Percentiles rank a stretch among this genome's conserved stretches.
These are phyloP conservation scores for Pomacea maculata DNA, from an alignment of 1,140 invertebrate genomes.

Conservation along the genomic window DNA sequence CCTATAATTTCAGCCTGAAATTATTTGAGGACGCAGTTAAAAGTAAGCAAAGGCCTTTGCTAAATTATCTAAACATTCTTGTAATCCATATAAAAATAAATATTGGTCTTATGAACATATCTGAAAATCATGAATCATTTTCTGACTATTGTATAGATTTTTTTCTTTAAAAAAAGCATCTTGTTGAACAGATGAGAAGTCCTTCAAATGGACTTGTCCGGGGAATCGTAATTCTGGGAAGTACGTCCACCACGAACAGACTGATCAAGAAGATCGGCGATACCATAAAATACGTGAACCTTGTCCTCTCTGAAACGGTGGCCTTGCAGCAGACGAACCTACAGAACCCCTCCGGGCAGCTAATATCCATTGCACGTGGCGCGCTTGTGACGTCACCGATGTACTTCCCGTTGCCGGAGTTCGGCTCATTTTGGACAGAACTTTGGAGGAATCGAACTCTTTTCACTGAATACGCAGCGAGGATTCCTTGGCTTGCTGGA, in stretches of 20 bases:
- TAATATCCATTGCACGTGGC: neutral
- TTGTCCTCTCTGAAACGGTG: slow-evolving; percentile 15
- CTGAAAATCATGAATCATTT: too few relatives aligned
- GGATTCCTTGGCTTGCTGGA: neutral
- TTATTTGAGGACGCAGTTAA: too few relatives aligned
- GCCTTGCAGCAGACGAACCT: neutral
- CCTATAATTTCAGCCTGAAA: too few relatives aligned
- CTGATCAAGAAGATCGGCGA: neutral
- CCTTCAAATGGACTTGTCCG: neutral
- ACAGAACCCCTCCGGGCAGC: neutral
- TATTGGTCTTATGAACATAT: too few relatives aligned
- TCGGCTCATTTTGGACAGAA: neutral
- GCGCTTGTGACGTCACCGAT: slow-evolving; percentile 1
- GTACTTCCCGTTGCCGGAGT: neutral
- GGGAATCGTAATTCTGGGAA: slow-evolving; percentile 5
- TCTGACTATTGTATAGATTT: too few relatives aligned
- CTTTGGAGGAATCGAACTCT: neutral
- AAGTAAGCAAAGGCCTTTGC: too few relatives aligned
- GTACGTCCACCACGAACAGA: neutral
- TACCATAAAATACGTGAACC: neutral
- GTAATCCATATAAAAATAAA: too few relatives aligned
- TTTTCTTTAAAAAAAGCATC: too few relatives aligned
- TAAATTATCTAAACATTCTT: too few relatives aligned
- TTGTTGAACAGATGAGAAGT: neutral
- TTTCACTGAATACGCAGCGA: neutral